These are phyloP conservation scores for Nematostella vectensis DNA, from an alignment of 92 coral and sea anemone genomes.

Conservation along the genomic window DNA sequence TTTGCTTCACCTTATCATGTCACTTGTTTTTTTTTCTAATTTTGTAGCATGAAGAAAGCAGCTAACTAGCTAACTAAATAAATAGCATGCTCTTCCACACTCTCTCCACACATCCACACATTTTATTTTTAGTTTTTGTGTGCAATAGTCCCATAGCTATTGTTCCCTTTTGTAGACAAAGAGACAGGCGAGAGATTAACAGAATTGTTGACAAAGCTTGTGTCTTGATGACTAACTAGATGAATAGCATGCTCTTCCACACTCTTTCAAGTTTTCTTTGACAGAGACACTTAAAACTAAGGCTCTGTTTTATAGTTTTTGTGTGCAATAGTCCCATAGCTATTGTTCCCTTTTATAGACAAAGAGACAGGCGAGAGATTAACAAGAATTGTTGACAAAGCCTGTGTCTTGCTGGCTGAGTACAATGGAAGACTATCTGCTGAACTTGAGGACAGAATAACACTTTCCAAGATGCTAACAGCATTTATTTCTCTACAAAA, in stretches of 20 bases:
- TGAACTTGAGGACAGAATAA: conserved; percentile 84
- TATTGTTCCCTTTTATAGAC: conserved; percentile 57
- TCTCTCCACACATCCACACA: too few species aligned
- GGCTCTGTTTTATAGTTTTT: too few species aligned
- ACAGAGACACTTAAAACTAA: too few species aligned
- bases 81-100: too few species aligned
- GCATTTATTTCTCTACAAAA: conserved; percentile 80
- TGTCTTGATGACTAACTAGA: too few species aligned
- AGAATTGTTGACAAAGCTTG: conserved; percentile 65
- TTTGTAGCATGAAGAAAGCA: background rate
- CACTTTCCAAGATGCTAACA: conserved; percentile 80
- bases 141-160: too few species aligned
- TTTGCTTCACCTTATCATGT: background rate
- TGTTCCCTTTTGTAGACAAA: conserved; percentile 59
- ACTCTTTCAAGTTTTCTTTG: too few species aligned
- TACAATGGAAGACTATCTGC: conserved; percentile 96
- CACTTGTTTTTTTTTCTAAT: background rate
- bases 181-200: conserved; percentile 89
- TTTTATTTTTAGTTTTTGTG: too few species aligned
- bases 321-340: too few species aligned
- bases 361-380: conserved; percentile 89
- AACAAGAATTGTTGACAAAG: conserved; percentile 88
- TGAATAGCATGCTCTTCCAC: too few species aligned
- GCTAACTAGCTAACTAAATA: too few species aligned
- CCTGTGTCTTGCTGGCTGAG: conserved; percentile 92